Evolutionary conservation across 2,797 vertebrate species (phyloP), one percentile per base, ranked within the genome.

Genomic region (Tolypeutes matacus): DNA sequence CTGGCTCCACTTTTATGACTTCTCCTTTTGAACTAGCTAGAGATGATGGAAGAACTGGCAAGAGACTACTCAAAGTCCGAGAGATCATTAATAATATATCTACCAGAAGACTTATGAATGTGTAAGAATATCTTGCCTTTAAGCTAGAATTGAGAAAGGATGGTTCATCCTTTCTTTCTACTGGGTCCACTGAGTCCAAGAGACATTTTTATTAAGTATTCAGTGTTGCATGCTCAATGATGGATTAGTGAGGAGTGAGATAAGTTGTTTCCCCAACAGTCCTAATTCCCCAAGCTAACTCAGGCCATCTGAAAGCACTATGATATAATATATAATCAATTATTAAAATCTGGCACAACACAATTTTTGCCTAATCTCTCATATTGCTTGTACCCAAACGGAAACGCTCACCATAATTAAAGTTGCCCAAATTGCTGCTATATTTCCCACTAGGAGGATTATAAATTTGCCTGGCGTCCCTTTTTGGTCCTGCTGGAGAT

Each of bases 371-470:
- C 53, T 94, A 85, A 89, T 91, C 20, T 90, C 39, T 88, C 46
- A 83, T 58, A 88, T 1, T 92, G 69, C 95, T 88, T 96, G 18
- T 94, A 95, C 95, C 95, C 95, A 97, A 97, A 97, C 96, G 95
- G 95, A 96, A 97, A 97, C 96, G 97, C 99, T 99, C 97, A 99
- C 99, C 99, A 0, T 99, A 99, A 93, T 98, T 98, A 97, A 99
- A 99, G 96, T 99, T 99, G 72, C 99, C 98, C 92, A 99, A 98
- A 94, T 99, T 99, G 97, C 99, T 99, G 96, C 99, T 99, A 98
- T 99, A 99, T 97, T 99, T 99, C 83, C 99, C 99, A 93, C 99
- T 99, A 90, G 99, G 99, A 73, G 99, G 99, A 92, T 99, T 99
- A 98, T 99, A 99, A 97, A 99, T 99, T 98, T 99, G 99, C 56